These are phyloP conservation scores for Chionis minor DNA, from an alignment of 2,113 vertebrate genomes.

Conservation along the genomic window DNA sequence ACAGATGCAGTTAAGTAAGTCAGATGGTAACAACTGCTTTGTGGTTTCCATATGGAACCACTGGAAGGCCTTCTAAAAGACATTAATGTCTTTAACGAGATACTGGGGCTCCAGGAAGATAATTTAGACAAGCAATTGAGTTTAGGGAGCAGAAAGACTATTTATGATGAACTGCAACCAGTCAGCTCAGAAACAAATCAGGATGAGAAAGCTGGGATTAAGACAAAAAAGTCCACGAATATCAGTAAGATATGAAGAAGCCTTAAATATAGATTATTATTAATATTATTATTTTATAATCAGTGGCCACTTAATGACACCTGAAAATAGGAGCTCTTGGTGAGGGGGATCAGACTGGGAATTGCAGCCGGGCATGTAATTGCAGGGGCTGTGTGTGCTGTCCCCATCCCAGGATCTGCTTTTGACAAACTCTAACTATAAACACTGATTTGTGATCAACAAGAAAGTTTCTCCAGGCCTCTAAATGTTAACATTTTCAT, in stretches of 20 bases:
- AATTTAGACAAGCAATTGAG: background rate
- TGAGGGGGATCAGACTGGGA: too few species aligned
- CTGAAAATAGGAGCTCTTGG: background rate
- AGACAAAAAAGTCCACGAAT: background rate
- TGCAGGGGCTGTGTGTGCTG: background rate
- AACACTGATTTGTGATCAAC: background rate
- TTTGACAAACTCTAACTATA: background rate
- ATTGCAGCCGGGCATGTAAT: background rate
- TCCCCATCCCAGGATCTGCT: accelerated
- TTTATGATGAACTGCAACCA: background rate
- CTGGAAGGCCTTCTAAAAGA: background rate
- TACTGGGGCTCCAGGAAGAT: background rate
- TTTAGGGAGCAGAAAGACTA: background rate
- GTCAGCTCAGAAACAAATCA: background rate
- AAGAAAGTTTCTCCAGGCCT: background rate
- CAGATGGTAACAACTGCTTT: background rate
- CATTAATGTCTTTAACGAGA: background rate
- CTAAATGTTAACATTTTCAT: background rate
- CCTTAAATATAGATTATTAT: background rate
- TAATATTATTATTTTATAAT: background rate
- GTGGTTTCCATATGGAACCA: background rate
- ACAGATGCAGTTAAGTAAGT: background rate
- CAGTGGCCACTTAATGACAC: background rate
- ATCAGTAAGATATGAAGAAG: background rate
- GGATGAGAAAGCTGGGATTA: background rate